Percentiles rank a stretch among this genome's conserved stretches.
phyloP scores from a whole-genome alignment of 1,140 invertebrate species.

The Drosophila takahashii region DNA sequence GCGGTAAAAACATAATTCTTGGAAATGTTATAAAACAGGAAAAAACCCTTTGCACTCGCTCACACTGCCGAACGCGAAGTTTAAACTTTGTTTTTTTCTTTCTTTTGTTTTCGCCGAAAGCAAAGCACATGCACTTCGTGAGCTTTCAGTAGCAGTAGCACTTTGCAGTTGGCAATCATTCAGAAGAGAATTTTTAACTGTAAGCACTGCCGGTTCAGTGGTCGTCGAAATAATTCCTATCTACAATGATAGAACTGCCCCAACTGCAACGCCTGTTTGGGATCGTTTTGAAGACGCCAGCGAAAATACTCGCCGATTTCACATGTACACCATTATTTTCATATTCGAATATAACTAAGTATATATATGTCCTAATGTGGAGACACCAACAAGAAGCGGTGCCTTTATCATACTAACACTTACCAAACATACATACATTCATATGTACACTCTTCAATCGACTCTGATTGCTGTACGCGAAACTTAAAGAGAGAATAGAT shows the following conservation, averaged over 20 bases:
- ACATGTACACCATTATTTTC: neutral
- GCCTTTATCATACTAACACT: neutral
- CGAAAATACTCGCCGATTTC: neutral
- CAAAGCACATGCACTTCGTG: no score
- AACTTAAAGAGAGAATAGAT: neutral
- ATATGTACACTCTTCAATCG: neutral
- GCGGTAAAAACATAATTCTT: no score
- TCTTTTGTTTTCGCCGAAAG: no score
- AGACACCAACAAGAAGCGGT: neutral
- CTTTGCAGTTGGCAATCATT: neutral
- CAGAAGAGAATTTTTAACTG: neutral
- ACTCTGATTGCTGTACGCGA: neutral
- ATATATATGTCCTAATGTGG: slow-evolving; percentile 1
- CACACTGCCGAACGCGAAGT: no score
- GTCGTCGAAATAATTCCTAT: no score
- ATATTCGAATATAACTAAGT: neutral
- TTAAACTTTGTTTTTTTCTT: no score
- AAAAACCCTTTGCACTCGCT: no score
- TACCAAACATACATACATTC: neutral
- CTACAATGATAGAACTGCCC: slow-evolving; percentile 85
- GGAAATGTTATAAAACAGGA: no score
- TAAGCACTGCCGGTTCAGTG: neutral
- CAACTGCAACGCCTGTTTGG: slow-evolving; percentile 87
- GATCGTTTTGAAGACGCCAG: slow-evolving; percentile 62
- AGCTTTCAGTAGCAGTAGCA: slow-evolving; percentile 19